phyloP scores from a whole-genome alignment of 2,113 vertebrate genomes.

The Lepus americanus region DNA sequence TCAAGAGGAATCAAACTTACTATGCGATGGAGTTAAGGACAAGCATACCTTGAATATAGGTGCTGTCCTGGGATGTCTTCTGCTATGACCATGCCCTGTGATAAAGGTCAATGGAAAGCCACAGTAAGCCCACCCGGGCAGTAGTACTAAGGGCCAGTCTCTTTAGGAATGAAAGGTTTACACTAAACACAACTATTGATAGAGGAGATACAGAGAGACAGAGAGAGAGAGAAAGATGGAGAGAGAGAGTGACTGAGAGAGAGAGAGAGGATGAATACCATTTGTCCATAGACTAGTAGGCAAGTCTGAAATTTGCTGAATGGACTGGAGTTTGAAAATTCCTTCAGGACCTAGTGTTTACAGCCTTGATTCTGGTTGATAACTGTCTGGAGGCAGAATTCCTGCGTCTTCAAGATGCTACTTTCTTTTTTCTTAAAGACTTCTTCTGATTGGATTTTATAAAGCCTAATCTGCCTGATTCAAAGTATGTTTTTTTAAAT shows the following conservation, averaged over 20 bases:
- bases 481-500: not conserved
- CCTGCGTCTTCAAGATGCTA: not conserved
- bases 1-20: not conserved
- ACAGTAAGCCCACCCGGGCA: not conserved
- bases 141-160: not conserved
- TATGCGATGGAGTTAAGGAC: too few species aligned
- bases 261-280: too few species aligned
- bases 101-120: too few species aligned
- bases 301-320: not conserved
- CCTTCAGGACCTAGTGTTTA: not conserved
- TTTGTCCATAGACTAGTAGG: too few species aligned
- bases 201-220: not conserved
- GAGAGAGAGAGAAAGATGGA: not conserved
- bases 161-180: not conserved
- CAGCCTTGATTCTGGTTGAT: not conserved
- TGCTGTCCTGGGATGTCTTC: not conserved
- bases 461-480: too few species aligned
- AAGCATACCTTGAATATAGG: fast-evolving
- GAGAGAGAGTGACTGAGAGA: not conserved
- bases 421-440: not conserved
- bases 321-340: not conserved
- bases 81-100: too few species aligned
- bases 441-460: not conserved
- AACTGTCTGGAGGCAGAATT: not conserved
- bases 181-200: not conserved